Base-by-base conservation (phyloP, 2,797 vertebrate species). In the Stomatorhinus walkeri region DNA sequence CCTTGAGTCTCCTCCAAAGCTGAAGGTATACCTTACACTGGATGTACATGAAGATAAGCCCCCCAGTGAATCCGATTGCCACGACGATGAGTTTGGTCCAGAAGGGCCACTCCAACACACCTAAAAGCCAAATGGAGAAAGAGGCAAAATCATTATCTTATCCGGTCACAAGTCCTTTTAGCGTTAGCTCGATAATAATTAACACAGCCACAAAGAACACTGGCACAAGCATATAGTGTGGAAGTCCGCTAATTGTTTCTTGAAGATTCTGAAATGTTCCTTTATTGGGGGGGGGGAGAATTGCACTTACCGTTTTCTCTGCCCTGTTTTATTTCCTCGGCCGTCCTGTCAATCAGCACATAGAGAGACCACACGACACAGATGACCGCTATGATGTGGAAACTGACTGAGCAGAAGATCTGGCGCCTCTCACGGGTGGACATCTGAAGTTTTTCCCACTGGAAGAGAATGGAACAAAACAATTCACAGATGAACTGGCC, bases 401-500 rank as follows among this genome's bases (percentile, higher is more conserved):
- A 99, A 0, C 97, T 94, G 92, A 99, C 98, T 0, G 98, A 98
- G 91, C 97, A 99, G 92, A 97, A 96, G 91, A 99, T 98, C 95
- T 98, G 99, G 89, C 98, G 96, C 90, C 96, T 96, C 92, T 99
- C 98, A 0, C 95, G 96, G 56, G 96, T 96, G 36, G 97, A 94
- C 98, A 99, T 98, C 94, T 98, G 96, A 87, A 99, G 95, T 92
- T 96, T 98, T 93, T 99, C 98, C 98, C 98, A 99, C 98, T 99
- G 94, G 14, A 95, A 89, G 40, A 54, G 89, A 10, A 81, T 86
- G 88, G 4, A 19, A 22, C 52, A 61, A 19, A 87, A 59, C 14
- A 87, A 61, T 87, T 28, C 16, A 19, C 32, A 9, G 40, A 12
- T 19, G 48, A 43, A 64, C 9, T 48, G 48, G 36, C n/a, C 81